Conservation (phyloP, 1,140 invertebrate species). For the Araneus ventricosus region DNA sequence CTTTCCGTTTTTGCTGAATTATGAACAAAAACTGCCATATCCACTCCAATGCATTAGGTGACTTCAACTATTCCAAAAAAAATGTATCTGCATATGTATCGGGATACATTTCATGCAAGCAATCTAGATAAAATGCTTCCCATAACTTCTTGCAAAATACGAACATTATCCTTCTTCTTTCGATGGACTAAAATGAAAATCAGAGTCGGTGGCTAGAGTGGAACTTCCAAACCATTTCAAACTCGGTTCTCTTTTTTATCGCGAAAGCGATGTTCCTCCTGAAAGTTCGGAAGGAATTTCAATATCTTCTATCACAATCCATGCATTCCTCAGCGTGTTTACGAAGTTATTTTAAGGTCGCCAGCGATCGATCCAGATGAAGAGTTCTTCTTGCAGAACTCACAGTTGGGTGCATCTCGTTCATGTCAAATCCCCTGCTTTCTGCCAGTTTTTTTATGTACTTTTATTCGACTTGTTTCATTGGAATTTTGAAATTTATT, state of each 20-base stretch:
- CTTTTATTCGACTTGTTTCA: too few relatives aligned
- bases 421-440: too few relatives aligned
- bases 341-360: conserved; percentile 46
- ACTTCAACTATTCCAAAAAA: too few relatives aligned
- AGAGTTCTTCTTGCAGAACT: too few relatives aligned
- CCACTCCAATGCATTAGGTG: too few relatives aligned
- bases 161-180: background rate
- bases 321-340: background rate
- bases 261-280: background rate
- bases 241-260: background rate
- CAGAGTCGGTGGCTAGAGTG: background rate
- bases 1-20: too few relatives aligned
- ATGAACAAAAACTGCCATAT: too few relatives aligned
- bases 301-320: conserved; percentile 41
- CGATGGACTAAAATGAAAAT: background rate
- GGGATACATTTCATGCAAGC: background rate
- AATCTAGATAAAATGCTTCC: background rate
- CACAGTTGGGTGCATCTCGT: background rate
- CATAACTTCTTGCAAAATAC: background rate
- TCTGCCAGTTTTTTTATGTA: too few relatives aligned
- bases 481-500: too few relatives aligned
- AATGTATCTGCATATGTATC: background rate
- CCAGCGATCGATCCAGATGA: background rate
- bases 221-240: background rate
- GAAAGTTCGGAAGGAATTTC: conserved; percentile 33